Base-by-base conservation (phyloP, 2,797 vertebrate species). In the Falco rusticolus region DNA sequence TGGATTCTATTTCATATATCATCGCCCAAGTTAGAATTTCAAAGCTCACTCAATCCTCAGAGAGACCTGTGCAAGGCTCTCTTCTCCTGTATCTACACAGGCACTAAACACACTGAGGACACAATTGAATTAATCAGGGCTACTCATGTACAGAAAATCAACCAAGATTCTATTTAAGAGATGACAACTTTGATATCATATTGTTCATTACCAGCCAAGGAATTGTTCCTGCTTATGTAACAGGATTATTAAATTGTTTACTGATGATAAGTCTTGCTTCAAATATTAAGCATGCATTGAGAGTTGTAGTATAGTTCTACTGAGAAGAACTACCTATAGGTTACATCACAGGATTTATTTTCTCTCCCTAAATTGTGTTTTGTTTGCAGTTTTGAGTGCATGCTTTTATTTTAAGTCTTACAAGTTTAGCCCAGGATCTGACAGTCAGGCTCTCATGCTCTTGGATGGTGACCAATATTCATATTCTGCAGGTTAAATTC, bases 1-100 rank as follows among this genome's bases (percentile, higher is more conserved):
- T 72, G 94, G 91, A 65, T 93, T 96, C 84, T 86, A 37, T 94
- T 95, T 90, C 83, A 60, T 91, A 72, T 66, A 97, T 64, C 26
- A 12, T 94, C 8, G 21, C 90, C 64, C 84, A 90, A 95, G 90
- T 95, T 89, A 94, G 77, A 92, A 96, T 94, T 96, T 91, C 94
- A 96, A 94, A 94, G 90, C 95, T 90, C 20, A 1, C 66, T 94
- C 85, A 76, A 0, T 94, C 87, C 93, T 94, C 66, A 61, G 75
- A 95, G 95, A 93, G 91, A 82, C 86, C 80, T 93, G 61, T 84
- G 77, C 63, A 53, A 92, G 80, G 21, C 78, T 90, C 68, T 78
- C 64, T 88, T 75, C 95, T 94, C 59, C 83, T 79, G 24, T 76
- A 48, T 61, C 89, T 94, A 87, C 68, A 51, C 61, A 87, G 81